These are phyloP conservation scores for Spialia ferax DNA, from an alignment of 2,888 invertebrate genomes.

Conservation along the genomic window DNA sequence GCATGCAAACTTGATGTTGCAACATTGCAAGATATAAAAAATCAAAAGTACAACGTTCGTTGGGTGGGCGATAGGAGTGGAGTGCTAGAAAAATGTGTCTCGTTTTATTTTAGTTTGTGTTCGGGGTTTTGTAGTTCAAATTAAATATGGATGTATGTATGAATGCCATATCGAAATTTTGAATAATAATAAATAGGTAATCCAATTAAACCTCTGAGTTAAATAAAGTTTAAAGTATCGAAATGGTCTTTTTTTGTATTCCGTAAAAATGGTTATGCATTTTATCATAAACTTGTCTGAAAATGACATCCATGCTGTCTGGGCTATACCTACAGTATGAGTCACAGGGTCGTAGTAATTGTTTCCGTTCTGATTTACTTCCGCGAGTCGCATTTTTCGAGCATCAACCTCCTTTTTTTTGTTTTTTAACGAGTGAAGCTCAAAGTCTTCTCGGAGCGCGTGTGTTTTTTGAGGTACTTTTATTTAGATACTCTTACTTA, in stretches of 20 bases:
- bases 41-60: constrained; percentile 2
- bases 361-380: constrained; percentile 40
- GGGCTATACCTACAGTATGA: constrained; percentile 27
- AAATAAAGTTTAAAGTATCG: too few relatives aligned
- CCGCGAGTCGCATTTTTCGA: constrained; percentile 39
- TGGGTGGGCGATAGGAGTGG: too few relatives aligned
- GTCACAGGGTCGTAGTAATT: constrained; percentile 38
- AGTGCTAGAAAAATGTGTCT: constrained; percentile 9
- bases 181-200: too few relatives aligned
- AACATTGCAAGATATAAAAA: constrained; percentile 16
- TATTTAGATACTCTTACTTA: constrained; percentile 41
- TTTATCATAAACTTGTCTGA: background rate
- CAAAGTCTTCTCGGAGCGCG: constrained; percentile 34
- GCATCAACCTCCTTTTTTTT: constrained; percentile 31
- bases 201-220: background rate
- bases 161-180: too few relatives aligned
- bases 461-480: constrained; percentile 36
- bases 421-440: constrained; percentile 37
- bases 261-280: background rate
- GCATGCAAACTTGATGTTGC: constrained; percentile 9
- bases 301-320: constrained; percentile 26
- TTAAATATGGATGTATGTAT: too few relatives aligned
- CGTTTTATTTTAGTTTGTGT: background rate
- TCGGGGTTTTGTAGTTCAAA: background rate
- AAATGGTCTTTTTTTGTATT: constrained; percentile 5